Percentiles rank a stretch among this genome's conserved stretches.
Evolutionary conservation across 2,888 invertebrate genomes (phyloP).

Genomic region (Xylophagus ater): DNA sequence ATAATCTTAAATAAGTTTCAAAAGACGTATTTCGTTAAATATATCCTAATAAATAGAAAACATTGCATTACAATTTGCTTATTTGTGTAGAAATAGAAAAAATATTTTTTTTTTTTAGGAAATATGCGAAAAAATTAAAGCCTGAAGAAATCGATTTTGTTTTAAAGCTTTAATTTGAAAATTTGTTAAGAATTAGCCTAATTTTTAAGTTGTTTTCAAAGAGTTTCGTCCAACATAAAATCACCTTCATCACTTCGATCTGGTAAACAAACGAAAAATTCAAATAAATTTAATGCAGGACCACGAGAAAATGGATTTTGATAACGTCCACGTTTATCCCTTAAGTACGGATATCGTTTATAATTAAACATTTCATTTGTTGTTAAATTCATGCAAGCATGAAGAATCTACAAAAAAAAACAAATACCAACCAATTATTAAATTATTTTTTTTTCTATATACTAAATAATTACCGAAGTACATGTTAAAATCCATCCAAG

Average conservation of each 20-base stretch:
- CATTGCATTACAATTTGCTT: no score
- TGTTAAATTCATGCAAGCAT: slow-evolving; percentile 86
- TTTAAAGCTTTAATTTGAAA: slow-evolving; percentile 1
- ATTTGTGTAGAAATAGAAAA: no score
- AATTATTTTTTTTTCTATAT: not conserved
- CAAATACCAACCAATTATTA: slow-evolving; percentile 13
- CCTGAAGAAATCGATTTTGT: no score
- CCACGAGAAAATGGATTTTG: slow-evolving; percentile 89
- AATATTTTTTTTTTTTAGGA: no score
- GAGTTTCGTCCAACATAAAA: slow-evolving; percentile 52
- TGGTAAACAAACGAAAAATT: slow-evolving; percentile 80
- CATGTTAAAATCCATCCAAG: slow-evolving; percentile 80
- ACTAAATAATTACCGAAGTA: slow-evolving; percentile 44
- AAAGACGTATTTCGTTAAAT: no score
- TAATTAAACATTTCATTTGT: slow-evolving; percentile 94
- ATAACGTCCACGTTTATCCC: slow-evolving; percentile 79
- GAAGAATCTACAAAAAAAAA: slow-evolving; percentile 57
- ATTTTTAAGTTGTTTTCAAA: slow-evolving; percentile 28
- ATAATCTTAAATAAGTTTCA: no score
- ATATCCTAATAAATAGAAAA: no score
- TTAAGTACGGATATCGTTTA: slow-evolving; percentile 78
- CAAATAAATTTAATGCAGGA: slow-evolving; percentile 72
- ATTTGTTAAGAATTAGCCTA: not conserved
- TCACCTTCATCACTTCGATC: slow-evolving; percentile 68
- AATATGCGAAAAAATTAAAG: no score